Evolutionary conservation across 1,140 invertebrate species (phyloP), one percentile per base, ranked within the genome.

Genomic region (Orussus abietinus): DNA sequence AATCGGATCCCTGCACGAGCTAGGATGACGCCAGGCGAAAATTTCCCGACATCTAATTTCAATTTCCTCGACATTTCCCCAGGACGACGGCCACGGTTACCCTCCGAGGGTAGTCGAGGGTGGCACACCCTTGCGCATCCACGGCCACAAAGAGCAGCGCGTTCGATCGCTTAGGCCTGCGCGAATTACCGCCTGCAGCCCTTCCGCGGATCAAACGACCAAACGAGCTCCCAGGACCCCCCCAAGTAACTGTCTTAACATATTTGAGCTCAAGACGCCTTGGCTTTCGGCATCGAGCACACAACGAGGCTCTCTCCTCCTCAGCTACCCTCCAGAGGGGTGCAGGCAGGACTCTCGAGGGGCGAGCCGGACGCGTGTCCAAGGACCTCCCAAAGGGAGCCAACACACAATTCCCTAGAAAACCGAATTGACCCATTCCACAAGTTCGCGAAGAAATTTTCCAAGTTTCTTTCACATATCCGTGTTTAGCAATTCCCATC

Each of bases 121-220:
- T 4, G 4, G 11, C 9, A 21, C 3, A 22, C 21, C 18, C 13
- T 15, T 32, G 22, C 15, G 21, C 26, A 37, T 40, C n/a, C 28
- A 15, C 25, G 29, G 28, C 32, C 34, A 41, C 38, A 46, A 45
- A 49, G 42, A 22, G 10, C 33, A 18, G 12, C 35, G 37, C 38
- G 28, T 54, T 47, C 40, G 47, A 55, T 55, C 48, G 51, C 45
- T 56, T 51, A 45, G 30, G 47, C 44, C 48, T 41, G 52, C 42
- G 46, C 52, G 52, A 57, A 57, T 57, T 57, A 57, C 39, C 42
- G 42, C 49, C 52, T 45, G 32, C 38, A 34, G 47, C 43, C 22
- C 44, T 47, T 43, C 25, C 18, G 25, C 38, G 49, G 46, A 55
- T 57, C 52, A 57, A 57, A 57, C 52, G 41, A 37, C n/a, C n/a